Percentiles rank a stretch among this genome's conserved stretches.
These are phyloP conservation scores for Lapara coniferarum DNA, from an alignment of 2,888 invertebrate genomes.

Conservation along the genomic window DNA sequence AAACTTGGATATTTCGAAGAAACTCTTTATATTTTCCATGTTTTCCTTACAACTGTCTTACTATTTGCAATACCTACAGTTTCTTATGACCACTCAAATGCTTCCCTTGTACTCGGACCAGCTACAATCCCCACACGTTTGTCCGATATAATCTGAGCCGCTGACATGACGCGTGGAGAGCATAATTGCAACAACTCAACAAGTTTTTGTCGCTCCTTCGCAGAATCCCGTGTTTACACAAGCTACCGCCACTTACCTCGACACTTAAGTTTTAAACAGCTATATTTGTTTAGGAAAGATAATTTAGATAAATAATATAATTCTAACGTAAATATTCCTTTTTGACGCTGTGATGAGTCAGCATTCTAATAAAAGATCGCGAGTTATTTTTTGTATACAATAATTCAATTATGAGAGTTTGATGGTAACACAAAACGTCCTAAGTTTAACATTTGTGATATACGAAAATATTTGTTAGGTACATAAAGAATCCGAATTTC, in stretches of 20 bases:
- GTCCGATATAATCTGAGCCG: not conserved
- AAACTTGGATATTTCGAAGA: too few species aligned
- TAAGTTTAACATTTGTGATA: too few species aligned
- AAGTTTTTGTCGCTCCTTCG: conserved; percentile 33
- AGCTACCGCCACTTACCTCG: conserved; percentile 25
- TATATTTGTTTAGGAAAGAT: not conserved
- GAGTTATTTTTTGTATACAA: too few species aligned
- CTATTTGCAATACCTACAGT: too few species aligned
- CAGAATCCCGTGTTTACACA: conserved; percentile 40
- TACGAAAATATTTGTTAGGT: too few species aligned
- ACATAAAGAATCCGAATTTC: too few species aligned
- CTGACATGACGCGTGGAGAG: conserved; percentile 26
- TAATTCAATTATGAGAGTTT: too few species aligned
- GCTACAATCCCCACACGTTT: not conserved
- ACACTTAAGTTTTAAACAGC: not conserved
- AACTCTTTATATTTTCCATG: too few species aligned
- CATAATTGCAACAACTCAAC: conserved; percentile 41
- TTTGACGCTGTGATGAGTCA: not conserved
- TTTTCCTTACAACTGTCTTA: too few species aligned
- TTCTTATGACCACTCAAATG: not conserved
- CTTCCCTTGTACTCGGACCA: not conserved
- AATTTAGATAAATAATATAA: conserved; percentile 1
- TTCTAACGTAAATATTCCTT: not conserved
- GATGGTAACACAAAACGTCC: too few species aligned
- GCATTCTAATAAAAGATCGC: not conserved